Percentiles rank a stretch among this genome's conserved stretches.
phyloP scores from a whole-genome alignment of 2,797 vertebrate genomes.

The Podarcis siculus region DNA sequence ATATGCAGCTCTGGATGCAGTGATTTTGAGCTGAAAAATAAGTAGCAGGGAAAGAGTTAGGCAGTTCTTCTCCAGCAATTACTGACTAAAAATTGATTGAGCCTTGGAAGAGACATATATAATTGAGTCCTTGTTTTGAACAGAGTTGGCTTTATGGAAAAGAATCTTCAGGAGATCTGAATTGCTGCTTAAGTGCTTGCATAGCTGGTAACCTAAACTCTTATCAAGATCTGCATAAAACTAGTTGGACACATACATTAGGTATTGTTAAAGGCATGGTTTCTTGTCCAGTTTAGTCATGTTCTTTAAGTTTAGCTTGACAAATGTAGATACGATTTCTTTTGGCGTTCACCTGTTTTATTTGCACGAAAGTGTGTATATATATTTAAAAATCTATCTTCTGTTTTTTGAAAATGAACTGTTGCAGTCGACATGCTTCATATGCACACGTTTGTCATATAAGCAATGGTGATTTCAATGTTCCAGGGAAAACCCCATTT shows the following conservation, averaged over 20 bases:
- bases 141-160: not conserved
- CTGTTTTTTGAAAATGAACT: not conserved
- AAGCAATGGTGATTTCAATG: not conserved
- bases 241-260: not conserved
- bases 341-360: not conserved
- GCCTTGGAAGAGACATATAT: not conserved
- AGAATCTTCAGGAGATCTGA: not conserved
- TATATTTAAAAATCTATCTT: not conserved
- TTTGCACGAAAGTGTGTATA: not conserved
- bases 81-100: not conserved
- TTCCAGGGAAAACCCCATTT: not conserved
- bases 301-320: not conserved
- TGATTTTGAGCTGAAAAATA: not conserved
- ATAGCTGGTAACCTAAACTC: not conserved
- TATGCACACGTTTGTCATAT: not conserved
- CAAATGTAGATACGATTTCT: not conserved
- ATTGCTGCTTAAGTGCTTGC: not conserved
- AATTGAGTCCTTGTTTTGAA: not conserved
- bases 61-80: not conserved
- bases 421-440: not conserved
- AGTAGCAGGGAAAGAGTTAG: too few relatives aligned
- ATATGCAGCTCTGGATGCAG: not conserved
- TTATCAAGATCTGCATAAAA: not conserved
- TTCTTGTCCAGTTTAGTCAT: not conserved
- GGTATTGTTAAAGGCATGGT: not conserved